phyloP scores from a whole-genome alignment of 2,113 vertebrate genomes.

The Brevimyrus niger region DNA sequence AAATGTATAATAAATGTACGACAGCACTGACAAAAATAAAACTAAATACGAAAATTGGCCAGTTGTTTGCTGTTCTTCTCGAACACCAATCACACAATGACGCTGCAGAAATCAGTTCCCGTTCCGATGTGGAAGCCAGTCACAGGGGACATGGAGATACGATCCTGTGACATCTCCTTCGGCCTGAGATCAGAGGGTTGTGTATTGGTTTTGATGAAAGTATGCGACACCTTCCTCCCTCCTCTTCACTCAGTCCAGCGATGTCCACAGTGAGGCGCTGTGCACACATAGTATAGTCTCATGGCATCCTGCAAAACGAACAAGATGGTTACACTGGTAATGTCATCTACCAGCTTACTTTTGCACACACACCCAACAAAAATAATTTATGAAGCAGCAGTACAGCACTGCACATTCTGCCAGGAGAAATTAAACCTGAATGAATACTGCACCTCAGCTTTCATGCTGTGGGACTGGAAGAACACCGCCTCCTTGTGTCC shows the following conservation, averaged over 20 bases:
- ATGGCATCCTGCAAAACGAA: conserved; percentile 71
- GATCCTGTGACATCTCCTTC: background rate
- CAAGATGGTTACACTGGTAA: background rate
- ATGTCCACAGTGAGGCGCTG: conserved; percentile 86
- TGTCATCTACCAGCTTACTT: background rate
- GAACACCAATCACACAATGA: background rate
- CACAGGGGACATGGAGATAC: background rate
- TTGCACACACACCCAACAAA: background rate
- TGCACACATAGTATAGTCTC: conserved; percentile 89
- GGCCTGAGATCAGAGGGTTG: background rate
- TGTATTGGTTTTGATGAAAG: background rate
- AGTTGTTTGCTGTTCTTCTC: background rate
- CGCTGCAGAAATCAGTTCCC: background rate
- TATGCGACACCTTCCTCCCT: background rate
- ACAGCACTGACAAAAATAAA: background rate
- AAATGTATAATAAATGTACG: background rate
- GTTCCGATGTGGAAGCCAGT: background rate
- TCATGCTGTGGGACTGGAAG: conserved; percentile 91
- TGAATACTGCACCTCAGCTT: conserved; percentile 71
- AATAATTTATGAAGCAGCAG: no score
- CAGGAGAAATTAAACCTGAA: background rate
- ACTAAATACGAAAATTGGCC: background rate
- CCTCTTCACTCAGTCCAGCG: conserved; percentile 79
- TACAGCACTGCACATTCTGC: background rate
- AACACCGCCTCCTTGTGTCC: conserved; percentile 94